Percentiles rank a stretch among this genome's conserved stretches.
phyloP scores from a whole-genome alignment of 1,140 invertebrate species.

The Hormaphis cornu region DNA sequence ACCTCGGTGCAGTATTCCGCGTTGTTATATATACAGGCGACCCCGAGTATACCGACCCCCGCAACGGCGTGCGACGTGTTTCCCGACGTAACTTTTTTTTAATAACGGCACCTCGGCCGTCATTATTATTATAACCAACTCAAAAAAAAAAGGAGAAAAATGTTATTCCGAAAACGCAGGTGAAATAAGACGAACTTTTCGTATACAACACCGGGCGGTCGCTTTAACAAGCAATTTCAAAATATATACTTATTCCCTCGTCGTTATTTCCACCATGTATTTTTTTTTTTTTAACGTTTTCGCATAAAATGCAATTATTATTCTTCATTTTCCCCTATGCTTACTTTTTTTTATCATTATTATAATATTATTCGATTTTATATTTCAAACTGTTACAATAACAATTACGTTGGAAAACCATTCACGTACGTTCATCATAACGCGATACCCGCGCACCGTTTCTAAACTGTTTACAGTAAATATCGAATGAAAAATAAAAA shows the following conservation, averaged over 20 bases:
- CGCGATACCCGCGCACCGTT: neutral
- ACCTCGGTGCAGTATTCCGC: no score
- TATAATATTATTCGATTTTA: constrained; percentile 4
- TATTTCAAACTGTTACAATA: constrained; percentile 17
- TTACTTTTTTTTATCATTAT: neutral
- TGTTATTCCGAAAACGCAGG: constrained; percentile 26
- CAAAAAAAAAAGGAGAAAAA: constrained; percentile 19
- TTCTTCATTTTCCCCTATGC: constrained; percentile 22
- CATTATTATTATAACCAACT: constrained; percentile 19
- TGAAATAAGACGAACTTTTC: constrained; percentile 29
- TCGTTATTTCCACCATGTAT: constrained; percentile 27
- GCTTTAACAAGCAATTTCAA: constrained; percentile 28
- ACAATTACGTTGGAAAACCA: constrained; percentile 11
- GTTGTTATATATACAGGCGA: no score
- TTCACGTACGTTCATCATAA: neutral
- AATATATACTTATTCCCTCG: constrained; percentile 30
- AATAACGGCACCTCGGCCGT: constrained; percentile 23
- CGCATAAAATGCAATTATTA: constrained; percentile 32
- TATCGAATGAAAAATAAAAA: no score
- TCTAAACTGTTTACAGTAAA: no score
- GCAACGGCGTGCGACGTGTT: neutral
- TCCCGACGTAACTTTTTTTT: constrained; percentile 17
- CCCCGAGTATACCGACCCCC: constrained; percentile 7
- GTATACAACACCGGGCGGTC: constrained; percentile 26
- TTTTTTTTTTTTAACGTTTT: constrained; percentile 27